Base-by-base conservation (phyloP, 2,113 vertebrate species). In the Hyla sarda region DNA sequence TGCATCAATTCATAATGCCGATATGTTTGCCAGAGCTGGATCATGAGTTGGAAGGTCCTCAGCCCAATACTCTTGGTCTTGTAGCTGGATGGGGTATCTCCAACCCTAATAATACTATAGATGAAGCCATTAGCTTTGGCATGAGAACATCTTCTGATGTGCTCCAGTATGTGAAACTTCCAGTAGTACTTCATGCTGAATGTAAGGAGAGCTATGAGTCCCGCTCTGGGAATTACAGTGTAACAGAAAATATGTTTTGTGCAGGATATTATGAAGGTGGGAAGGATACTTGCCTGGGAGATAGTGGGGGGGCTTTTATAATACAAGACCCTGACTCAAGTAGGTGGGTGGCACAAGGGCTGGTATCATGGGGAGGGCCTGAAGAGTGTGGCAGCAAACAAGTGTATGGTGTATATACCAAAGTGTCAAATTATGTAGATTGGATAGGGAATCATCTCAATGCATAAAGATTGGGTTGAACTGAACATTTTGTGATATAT, bases 81-180 rank as follows among this genome's bases (percentile, higher is more conserved):
- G 98, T 99, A 45, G 96, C 98, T 0, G 98, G 98, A 17, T 99
- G 98, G 98, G 98, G 98, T 19, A 96, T 99, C 89, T 96, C 96
- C 82, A 95, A 94, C 60, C 93, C 94, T 32, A 97, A 97, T 1
- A 82, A 93, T 76, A 96, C 97, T 0, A 91, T 95, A 48, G 93
- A 93, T 0, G 90, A 94, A 69, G 91, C 95, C 81, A 90, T 93
- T 76, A 92, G 92, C 88, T 95, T 93, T 0, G 95, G 95, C 73
- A 93, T 93, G 0, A 90, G 94, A 17, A 91, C 92, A 1, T 92
- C 96, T 54, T 96, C 98, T 0, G 96, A 97, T 73, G 88, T 96
- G 32, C 93, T 99, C n/a, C 98, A 98, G 89, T 99, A 96, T 0
- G 98, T 99, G 72, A 97, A 97, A 84, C 90, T 99, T n/a, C 98